Evolutionary conservation across 2,797 vertebrate genomes (phyloP), one percentile per base, ranked within the genome.

Genomic region (Microcaecilia unicolor): DNA sequence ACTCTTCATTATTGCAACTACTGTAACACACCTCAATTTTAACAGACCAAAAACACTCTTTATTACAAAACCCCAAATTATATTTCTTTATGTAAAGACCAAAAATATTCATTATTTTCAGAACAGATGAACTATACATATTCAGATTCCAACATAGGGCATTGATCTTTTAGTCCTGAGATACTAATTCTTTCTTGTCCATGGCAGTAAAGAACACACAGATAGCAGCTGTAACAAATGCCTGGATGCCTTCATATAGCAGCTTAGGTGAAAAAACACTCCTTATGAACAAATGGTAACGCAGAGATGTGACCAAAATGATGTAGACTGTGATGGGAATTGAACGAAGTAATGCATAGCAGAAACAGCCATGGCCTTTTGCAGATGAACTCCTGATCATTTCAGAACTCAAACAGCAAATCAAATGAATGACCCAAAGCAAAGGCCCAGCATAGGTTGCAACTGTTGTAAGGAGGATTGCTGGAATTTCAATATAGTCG

Each of bases 251-350:
- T 67, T 96, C 93, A 2, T 97, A 99, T 5, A 99, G 87, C 0
- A 99, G 74, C 50, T 98, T 99, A 3, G 95, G 95, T 0, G 94
- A 97, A 61, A 99, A 98, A 28, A 99, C 94, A 0, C 93, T 99
- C 94, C 94, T 98, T 61, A 98, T 94, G 70, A 98, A 99, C 33
- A 97, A 78, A 56, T 99, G 94, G 58, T 99, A 92, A 9, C 95
- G 88, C 49, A 97, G 81, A 9, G 64, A 70, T 0, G 91, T 93
- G 7, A 96, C 83, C 67, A 99, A 44, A 36, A 96, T 36, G 9
- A 97, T 47, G 44, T 97, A 99, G 16, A 76, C 51, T 1, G 81
- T 83, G 0, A 83, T 81, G 1, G 93, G 89, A 25, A 90, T 48
- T 1, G 93, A 93, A 15, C 86, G 69, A 24, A 94, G 61, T 25